Evolutionary conservation across 2,113 vertebrate genomes (phyloP).

Genomic region (Nannobrachium achirus): DNA sequence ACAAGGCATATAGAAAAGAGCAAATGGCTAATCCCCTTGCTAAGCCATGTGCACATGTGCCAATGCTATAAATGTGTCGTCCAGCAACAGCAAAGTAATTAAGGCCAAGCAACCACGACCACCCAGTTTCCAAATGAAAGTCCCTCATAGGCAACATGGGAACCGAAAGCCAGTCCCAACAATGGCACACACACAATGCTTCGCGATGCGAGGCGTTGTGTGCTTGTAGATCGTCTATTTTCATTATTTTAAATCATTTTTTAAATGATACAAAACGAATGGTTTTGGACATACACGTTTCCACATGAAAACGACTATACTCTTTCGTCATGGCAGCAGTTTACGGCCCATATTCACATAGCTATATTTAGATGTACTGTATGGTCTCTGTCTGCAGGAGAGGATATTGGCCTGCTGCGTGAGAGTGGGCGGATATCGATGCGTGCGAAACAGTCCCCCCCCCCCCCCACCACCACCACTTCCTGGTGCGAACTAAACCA

Average conservation of each 20-base stretch:
- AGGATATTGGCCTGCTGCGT: conserved; percentile 64
- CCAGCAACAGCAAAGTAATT: conserved; percentile 31
- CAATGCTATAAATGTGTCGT: conserved; percentile 14
- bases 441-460: too few relatives aligned
- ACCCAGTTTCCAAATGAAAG: background rate
- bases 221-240: too few relatives aligned
- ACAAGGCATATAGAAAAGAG: background rate
- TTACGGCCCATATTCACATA: conserved; percentile 48
- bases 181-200: too few relatives aligned
- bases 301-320: too few relatives aligned
- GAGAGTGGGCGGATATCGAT: conserved; percentile 45
- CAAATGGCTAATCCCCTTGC: conserved; percentile 25
- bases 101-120: background rate
- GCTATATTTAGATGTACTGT: conserved; percentile 66
- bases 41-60: conserved; percentile 14
- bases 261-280: too few relatives aligned
- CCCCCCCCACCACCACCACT: conserved; percentile 52
- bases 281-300: too few relatives aligned
- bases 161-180: background rate
- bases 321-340: too few relatives aligned
- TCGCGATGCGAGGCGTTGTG: too few relatives aligned
- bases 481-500: conserved; percentile 73
- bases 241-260: too few relatives aligned
- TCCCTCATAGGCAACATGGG: background rate
- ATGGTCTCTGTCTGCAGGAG: conserved; percentile 49